These are phyloP conservation scores for Prochilodus magdalenae DNA, from an alignment of 2,113 vertebrate genomes.

Conservation along the genomic window DNA sequence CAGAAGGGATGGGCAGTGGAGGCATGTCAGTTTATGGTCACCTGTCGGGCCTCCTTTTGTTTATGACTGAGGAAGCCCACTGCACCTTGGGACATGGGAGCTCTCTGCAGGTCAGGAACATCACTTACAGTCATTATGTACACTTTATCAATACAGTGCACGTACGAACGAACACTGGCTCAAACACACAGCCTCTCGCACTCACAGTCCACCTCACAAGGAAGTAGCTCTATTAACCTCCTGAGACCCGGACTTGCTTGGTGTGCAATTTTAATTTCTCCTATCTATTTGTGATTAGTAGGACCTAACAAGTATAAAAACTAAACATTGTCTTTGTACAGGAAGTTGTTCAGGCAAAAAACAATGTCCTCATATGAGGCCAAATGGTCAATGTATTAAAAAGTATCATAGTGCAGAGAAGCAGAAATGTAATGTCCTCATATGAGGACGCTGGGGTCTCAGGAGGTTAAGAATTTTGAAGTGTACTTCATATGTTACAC, in stretches of 20 bases:
- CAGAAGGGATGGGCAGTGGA: conserved; percentile 44
- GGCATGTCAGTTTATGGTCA: conserved; percentile 64
- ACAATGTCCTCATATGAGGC: no score
- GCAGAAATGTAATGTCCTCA: no score
- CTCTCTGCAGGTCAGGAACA: neutral
- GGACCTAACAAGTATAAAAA: no score
- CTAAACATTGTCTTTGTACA: no score
- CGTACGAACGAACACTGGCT: neutral
- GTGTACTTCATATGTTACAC: neutral
- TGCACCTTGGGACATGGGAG: conserved; percentile 32
- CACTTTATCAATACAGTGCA: neutral
- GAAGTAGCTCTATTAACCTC: neutral
- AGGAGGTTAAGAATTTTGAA: neutral
- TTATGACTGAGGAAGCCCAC: conserved; percentile 41
- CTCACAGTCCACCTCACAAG: no score
- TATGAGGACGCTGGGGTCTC: no score
- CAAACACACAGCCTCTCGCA: neutral
- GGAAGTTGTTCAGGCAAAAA: no score
- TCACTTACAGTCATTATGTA: neutral
- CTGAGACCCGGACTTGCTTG: no score
- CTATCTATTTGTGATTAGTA: no score
- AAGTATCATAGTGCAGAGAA: no score
- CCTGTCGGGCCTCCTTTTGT: conserved; percentile 54
- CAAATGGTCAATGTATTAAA: no score
- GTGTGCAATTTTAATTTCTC: no score